Evolutionary conservation across 2,113 vertebrate genomes (phyloP).

Genomic region (Nannobrachium achirus): DNA sequence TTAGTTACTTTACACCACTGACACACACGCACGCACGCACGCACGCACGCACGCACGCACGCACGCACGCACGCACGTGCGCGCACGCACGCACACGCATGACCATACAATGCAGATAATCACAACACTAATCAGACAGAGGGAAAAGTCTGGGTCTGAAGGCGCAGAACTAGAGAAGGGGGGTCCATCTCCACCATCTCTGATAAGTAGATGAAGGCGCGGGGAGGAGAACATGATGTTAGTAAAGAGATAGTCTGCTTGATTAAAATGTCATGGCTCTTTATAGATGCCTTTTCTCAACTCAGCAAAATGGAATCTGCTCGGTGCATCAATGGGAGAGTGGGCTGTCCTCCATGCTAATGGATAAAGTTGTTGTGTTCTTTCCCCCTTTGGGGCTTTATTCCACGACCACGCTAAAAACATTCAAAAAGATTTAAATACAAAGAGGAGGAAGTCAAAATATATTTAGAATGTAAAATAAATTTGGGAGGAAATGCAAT

Average conservation of each 20-base stretch:
- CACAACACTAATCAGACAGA: conserved; percentile 63
- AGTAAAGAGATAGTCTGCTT: conserved; percentile 74
- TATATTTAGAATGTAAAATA: conserved; percentile 4
- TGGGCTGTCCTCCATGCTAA: conserved; percentile 66
- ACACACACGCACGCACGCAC: conserved; percentile 1
- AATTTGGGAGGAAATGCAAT: conserved; percentile 17
- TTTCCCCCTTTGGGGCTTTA: too few relatives aligned
- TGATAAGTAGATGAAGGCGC: conserved; percentile 78
- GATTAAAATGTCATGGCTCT: conserved; percentile 80
- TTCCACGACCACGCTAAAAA: too few relatives aligned
- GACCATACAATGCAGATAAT: conserved; percentile 64
- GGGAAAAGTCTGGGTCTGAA: conserved; percentile 72
- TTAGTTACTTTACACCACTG: background rate
- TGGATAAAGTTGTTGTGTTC: conserved; percentile 51
- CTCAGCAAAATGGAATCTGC: conserved; percentile 77
- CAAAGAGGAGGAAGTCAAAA: conserved; percentile 22
- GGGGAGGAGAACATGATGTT: conserved; percentile 75
- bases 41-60: conserved; percentile 16
- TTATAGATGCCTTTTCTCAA: conserved; percentile 77
- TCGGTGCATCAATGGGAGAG: conserved; percentile 67
- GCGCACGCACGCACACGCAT: background rate
- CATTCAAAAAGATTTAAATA: too few relatives aligned
- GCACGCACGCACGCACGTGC: conserved; percentile 23
- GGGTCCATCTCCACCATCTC: conserved; percentile 67
- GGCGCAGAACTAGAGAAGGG: conserved; percentile 68